A percentile compares a stretch with the other conserved stretches of the same genome.
Conservation (phyloP, 2,113 vertebrate species). For the Nothocercus julius region DNA sequence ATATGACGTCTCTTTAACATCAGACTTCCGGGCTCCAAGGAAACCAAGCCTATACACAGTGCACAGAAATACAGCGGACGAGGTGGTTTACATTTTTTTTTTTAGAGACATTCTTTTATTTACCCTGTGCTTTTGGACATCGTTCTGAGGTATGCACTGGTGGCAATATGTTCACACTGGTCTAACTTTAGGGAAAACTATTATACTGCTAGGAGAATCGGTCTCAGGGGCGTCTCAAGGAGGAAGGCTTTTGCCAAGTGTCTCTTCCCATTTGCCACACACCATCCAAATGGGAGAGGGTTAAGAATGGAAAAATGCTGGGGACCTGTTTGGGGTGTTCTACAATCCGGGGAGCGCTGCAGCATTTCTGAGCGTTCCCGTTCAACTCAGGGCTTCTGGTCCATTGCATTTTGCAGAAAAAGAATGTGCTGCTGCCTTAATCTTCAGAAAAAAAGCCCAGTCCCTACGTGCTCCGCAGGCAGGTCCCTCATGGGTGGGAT, state of each 20-base stretch:
- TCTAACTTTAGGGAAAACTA: neutral
- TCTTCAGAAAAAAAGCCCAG: neutral
- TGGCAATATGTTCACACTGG: neutral
- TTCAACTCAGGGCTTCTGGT: neutral
- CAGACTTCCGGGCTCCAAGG: conserved; percentile 45
- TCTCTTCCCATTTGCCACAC: neutral
- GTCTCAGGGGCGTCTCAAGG: neutral
- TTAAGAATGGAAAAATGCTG: neutral
- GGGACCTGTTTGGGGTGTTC: neutral
- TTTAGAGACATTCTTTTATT: neutral
- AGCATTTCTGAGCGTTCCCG: neutral
- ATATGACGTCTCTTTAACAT: conserved; percentile 25
- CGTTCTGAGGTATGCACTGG: neutral
- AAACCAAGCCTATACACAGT: conserved; percentile 25
- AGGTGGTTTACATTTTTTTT: neutral
- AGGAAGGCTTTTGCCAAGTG: neutral
- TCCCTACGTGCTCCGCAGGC: neutral
- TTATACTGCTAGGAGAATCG: neutral
- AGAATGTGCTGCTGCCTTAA: neutral
- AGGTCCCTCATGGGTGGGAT: neutral
- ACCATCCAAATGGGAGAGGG: neutral
- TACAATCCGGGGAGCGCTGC: neutral
- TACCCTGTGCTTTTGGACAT: neutral
- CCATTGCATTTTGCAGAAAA: neutral
- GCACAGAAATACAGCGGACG: neutral